phyloP scores from a whole-genome alignment of 2,797 vertebrate species.

The Falco novaeseelandiae region DNA sequence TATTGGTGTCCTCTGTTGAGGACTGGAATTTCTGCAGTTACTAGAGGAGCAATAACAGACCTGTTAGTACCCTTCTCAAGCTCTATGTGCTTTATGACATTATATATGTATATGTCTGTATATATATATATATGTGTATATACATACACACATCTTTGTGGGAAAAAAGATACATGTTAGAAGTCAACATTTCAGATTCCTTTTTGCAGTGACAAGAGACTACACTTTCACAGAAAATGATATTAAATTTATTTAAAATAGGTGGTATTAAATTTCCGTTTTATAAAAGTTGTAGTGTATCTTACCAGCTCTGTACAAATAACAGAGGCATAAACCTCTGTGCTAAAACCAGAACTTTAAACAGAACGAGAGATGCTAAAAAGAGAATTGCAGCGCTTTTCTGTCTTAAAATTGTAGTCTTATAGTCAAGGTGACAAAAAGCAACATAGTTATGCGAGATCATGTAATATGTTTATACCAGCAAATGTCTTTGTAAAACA shows the following conservation, averaged over 20 bases:
- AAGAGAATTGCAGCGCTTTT: background rate
- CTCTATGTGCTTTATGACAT: background rate
- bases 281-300: background rate
- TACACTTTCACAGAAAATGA: background rate
- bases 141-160: background rate
- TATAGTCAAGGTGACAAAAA: background rate
- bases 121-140: too few species aligned
- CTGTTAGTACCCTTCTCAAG: background rate
- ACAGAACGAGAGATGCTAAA: background rate
- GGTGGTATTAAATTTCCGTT: background rate
- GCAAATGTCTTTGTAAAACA: background rate
- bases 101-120: too few species aligned
- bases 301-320: background rate
- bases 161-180: background rate
- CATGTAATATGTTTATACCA: background rate
- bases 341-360: background rate
- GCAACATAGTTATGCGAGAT: background rate
- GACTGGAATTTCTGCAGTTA: background rate
- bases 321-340: background rate
- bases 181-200: background rate
- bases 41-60: background rate
- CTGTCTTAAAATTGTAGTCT: background rate
- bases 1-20: background rate
- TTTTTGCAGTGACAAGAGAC: background rate
- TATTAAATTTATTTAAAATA: background rate